A percentile compares a stretch with the other conserved stretches of the same genome.
Conservation (phyloP, 2,888 invertebrate genomes). For the Sinotaia quadrata region DNA sequence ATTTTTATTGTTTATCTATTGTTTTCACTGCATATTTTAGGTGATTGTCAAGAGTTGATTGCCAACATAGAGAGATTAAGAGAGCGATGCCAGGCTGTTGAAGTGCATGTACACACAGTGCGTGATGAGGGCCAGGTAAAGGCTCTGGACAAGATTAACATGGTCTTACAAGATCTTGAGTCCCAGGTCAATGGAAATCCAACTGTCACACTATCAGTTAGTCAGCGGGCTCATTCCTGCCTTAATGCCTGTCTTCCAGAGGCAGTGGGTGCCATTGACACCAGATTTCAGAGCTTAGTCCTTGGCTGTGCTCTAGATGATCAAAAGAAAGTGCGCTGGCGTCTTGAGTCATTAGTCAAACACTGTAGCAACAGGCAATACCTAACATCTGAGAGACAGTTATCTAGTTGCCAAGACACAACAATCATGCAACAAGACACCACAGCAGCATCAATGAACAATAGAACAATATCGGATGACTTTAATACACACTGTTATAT, state of each 20-base stretch:
- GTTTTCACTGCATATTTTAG: slow-evolving; percentile 61
- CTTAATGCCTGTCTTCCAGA: slow-evolving; percentile 73
- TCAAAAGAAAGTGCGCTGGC: slow-evolving; percentile 68
- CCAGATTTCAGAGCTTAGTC: slow-evolving; percentile 68
- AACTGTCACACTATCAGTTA: slow-evolving; percentile 46
- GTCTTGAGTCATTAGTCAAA: slow-evolving; percentile 40
- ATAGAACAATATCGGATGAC: no score
- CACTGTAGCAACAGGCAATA: no score
- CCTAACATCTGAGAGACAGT: no score
- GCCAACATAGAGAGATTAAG: slow-evolving; percentile 70
- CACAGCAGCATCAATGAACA: no score
- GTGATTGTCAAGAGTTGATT: slow-evolving; percentile 72
- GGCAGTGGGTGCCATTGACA: slow-evolving; percentile 66
- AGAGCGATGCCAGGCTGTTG: slow-evolving; percentile 70
- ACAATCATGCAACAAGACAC: no score
- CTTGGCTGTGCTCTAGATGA: slow-evolving; percentile 73
- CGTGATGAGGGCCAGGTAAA: slow-evolving; percentile 69
- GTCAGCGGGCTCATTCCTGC: slow-evolving; percentile 60
- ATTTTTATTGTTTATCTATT: no score
- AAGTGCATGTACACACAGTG: slow-evolving; percentile 67
- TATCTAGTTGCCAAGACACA: no score
- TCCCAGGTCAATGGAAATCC: slow-evolving; percentile 40
- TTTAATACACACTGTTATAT: no score
- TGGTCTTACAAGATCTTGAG: slow-evolving; percentile 63
- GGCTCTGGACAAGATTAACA: slow-evolving; percentile 66